Conservation (phyloP, 2,888 invertebrate genomes). For the Emmelina monodactyla region DNA sequence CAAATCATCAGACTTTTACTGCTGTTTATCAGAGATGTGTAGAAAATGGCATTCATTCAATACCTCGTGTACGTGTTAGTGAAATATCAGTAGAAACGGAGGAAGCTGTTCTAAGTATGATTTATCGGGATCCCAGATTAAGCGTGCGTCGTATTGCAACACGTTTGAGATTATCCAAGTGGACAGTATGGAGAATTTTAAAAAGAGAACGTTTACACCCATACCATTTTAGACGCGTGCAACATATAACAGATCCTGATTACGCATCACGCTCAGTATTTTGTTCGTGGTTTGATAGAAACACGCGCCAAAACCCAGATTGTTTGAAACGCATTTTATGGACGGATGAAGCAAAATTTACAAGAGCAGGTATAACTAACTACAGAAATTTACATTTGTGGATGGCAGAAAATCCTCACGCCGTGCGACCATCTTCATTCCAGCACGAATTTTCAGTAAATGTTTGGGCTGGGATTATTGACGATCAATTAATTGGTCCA, state of each 20-base stretch:
- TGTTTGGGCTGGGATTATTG: neutral
- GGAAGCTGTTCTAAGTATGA: neutral
- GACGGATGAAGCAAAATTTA: constrained; percentile 7
- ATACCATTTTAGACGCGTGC: constrained; percentile 5
- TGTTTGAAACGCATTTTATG: constrained; percentile 2
- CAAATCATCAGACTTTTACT: no score
- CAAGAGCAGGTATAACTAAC: constrained; percentile 5
- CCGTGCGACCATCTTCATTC: constrained; percentile 3
- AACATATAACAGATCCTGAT: constrained; percentile 2
- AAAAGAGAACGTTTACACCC: constrained; percentile 5
- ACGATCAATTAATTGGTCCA: no score
- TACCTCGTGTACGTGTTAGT: no score
- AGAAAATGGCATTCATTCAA: no score
- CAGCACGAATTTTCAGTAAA: constrained; percentile 6
- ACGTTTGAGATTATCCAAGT: constrained; percentile 1
- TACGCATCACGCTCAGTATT: neutral
- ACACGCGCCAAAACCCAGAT: neutral
- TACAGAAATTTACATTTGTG: constrained; percentile 5
- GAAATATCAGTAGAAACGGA: neutral
- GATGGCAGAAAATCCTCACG: constrained; percentile 4
- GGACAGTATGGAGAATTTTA: constrained; percentile 6
- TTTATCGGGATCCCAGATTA: neutral
- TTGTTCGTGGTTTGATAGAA: constrained; percentile 1
- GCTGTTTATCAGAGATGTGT: no score
- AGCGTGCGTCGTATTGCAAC: constrained; percentile 5